Conservation (phyloP, 2,113 vertebrate species). For the Platycercus adscitus region DNA sequence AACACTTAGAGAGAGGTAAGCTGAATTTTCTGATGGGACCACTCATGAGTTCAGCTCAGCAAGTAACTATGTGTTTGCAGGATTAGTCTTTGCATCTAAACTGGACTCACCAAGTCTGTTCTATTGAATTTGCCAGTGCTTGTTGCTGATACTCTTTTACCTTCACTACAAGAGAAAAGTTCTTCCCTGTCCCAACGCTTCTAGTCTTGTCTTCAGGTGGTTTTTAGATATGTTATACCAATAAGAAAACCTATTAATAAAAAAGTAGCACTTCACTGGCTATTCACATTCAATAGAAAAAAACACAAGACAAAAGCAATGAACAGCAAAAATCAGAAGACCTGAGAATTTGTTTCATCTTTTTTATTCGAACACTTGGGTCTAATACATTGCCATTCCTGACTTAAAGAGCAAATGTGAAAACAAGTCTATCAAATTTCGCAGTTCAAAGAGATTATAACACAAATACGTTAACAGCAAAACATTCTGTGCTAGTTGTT, state of each 20-base stretch:
- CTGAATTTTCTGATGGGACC: background rate
- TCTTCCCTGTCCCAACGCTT: fast-evolving
- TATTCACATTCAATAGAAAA: background rate
- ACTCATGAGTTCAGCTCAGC: background rate
- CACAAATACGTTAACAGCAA: background rate
- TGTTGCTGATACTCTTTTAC: background rate
- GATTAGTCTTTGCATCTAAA: background rate
- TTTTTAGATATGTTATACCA: background rate
- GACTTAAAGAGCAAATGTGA: background rate
- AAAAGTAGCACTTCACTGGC: background rate
- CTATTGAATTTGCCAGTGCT: background rate
- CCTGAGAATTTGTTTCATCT: background rate
- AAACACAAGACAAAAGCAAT: background rate
- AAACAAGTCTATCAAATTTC: background rate
- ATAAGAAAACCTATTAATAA: background rate
- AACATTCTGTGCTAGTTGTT: background rate
- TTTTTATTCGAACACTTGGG: background rate
- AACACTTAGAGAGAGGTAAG: background rate
- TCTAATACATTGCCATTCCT: background rate
- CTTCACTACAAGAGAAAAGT: background rate
- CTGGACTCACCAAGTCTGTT: background rate
- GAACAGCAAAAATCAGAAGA: background rate
- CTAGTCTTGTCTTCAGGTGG: background rate
- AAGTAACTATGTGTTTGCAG: background rate
- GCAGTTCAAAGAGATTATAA: background rate